phyloP scores from a whole-genome alignment of 2,888 invertebrate species.

The Gymnosoma rotundatum region DNA sequence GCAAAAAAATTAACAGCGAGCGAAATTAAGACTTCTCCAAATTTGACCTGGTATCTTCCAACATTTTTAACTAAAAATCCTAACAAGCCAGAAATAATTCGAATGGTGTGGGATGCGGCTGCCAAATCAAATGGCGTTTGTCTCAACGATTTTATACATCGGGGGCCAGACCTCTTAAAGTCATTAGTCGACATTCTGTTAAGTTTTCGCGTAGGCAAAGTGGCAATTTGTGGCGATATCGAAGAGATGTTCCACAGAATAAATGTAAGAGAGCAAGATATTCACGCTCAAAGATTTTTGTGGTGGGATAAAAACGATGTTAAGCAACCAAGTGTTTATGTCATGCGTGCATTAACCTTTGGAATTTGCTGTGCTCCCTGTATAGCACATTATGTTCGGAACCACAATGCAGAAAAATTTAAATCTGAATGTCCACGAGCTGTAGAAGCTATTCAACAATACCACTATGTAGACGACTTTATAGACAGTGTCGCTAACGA shows the following conservation, averaged over 20 bases:
- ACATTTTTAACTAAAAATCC: slow-evolving; percentile 55
- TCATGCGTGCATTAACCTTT: too few species aligned
- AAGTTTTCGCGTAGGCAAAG: slow-evolving; percentile 64
- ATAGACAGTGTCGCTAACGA: slow-evolving; percentile 12
- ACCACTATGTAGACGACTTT: too few species aligned
- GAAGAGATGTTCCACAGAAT: slow-evolving; percentile 69
- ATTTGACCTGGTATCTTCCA: slow-evolving; percentile 6
- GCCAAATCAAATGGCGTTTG: not conserved
- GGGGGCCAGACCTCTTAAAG: not conserved
- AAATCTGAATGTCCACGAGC: too few species aligned
- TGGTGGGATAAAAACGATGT: too few species aligned
- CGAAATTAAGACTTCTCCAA: slow-evolving; percentile 14
- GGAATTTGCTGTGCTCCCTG: too few species aligned
- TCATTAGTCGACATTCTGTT: not conserved
- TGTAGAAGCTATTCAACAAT: too few species aligned
- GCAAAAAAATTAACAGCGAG: not conserved
- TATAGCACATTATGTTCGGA: too few species aligned
- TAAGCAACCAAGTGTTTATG: too few species aligned
- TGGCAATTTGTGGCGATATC: slow-evolving; percentile 67
- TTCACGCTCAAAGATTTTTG: too few species aligned
- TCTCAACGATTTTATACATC: not conserved
- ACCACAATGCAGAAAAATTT: too few species aligned
- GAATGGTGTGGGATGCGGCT: slow-evolving; percentile 45
- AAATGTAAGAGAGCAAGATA: slow-evolving; percentile 36
- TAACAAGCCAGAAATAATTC: slow-evolving; percentile 68